phyloP scores from a whole-genome alignment of 2,113 vertebrate species.

The Periophthalmodon schlosseri region DNA sequence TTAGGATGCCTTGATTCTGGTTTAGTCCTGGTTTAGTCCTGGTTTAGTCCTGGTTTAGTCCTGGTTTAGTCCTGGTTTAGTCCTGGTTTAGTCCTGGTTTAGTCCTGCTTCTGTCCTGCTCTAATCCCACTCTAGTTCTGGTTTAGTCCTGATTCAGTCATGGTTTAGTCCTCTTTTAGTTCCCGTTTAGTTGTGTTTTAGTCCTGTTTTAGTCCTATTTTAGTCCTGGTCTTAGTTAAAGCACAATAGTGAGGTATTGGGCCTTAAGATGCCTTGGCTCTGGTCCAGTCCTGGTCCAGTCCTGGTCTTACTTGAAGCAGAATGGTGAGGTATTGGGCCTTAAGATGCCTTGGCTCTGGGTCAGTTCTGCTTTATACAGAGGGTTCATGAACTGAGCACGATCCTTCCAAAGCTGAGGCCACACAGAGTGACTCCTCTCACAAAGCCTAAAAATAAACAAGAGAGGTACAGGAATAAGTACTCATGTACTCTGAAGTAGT shows the following conservation, averaged over 20 bases:
- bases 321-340: slow-evolving; percentile 83
- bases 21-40: too few relatives aligned
- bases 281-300: slow-evolving; percentile 31
- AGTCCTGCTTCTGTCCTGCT: background rate
- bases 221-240: slow-evolving; percentile 85
- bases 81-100: too few relatives aligned
- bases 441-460: slow-evolving; percentile 76
- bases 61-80: too few relatives aligned
- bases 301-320: slow-evolving; percentile 89
- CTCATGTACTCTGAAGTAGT: too few relatives aligned
- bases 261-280: slow-evolving; percentile 80
- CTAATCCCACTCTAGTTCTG: background rate
- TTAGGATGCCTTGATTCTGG: too few relatives aligned
- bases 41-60: too few relatives aligned
- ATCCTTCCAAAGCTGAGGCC: slow-evolving; percentile 92
- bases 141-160: too few relatives aligned
- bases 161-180: too few relatives aligned
- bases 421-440: slow-evolving; percentile 88
- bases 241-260: slow-evolving; percentile 85
- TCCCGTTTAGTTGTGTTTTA: too few relatives aligned
- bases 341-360: slow-evolving; percentile 83
- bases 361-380: slow-evolving; percentile 83
- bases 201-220: background rate
- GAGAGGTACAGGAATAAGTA: too few relatives aligned
- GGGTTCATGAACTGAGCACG: slow-evolving; percentile 85